Base-by-base conservation (phyloP, 2,113 vertebrate genomes). In the Struthio camelus region DNA sequence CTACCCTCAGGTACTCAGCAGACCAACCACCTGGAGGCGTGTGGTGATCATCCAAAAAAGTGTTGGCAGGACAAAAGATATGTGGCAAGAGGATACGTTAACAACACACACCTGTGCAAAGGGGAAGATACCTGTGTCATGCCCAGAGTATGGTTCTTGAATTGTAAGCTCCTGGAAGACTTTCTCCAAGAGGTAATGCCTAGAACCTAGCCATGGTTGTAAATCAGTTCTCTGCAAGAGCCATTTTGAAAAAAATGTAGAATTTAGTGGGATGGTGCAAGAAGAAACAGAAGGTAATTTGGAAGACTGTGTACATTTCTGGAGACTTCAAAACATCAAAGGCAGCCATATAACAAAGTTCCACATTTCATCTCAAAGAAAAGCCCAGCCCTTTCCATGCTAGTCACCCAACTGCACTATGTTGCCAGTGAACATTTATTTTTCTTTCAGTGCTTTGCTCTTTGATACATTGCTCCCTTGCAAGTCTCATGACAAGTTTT, bases 21-120 rank as follows among this genome's bases (percentile, higher is more conserved):
- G 44, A 85, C 2, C 1, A 5, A 5, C 36, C 5, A 18, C 0
- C 54, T 56, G 54, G 54, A 30, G 30, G 54, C 8, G 30, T 9
- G 28, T 30, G 15, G 30, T 30, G 0, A 69, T 69, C 14, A 87
- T 3, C 48, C 71, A 53, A 46, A 90, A 12, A 69, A 61, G 19
- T 34, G 12, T 16, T 95, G 65, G 19, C 34, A 85, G 62, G 58
- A 79, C 50, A 75, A 48, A 83, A 18, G 36, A 59, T 1, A 53
- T 8, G 46, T 20, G 23, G 18, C 54, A 86, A 48, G 6, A 78
- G 46, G 78, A 20, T 40, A 66, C 18, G 2, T 73, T 62, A 72
- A 61, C 10, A 62, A 38, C 0, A 1, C 36, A 40, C 54, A 30
- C 17, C 44, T n/a, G 40, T 0, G 5, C n/a, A 50, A 62, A 1